These are phyloP conservation scores for Acanthoscelides obtectus DNA, from an alignment of 2,888 invertebrate genomes.

Conservation along the genomic window DNA sequence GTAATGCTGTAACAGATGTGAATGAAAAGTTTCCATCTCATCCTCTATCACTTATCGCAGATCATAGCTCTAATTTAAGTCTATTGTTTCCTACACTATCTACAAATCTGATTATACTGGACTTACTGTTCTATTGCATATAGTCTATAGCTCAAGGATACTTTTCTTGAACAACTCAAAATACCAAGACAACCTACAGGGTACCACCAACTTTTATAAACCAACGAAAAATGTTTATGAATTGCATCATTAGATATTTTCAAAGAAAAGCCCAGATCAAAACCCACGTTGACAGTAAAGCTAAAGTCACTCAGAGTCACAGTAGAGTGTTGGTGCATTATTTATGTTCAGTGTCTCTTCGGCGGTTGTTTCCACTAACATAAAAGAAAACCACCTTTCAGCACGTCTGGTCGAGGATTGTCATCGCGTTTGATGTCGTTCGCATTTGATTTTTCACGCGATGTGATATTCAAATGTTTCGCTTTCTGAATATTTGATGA, in stretches of 20 bases:
- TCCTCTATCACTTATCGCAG: too few relatives aligned
- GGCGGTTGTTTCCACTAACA: not conserved
- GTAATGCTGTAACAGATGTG: too few relatives aligned
- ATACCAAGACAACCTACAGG: too few relatives aligned
- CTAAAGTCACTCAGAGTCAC: not conserved
- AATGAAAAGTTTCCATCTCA: too few relatives aligned
- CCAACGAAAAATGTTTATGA: too few relatives aligned
- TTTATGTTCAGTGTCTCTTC: not conserved
- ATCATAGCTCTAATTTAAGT: too few relatives aligned
- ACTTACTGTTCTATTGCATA: too few relatives aligned
- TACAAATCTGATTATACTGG: too few relatives aligned
- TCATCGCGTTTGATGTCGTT: not conserved
- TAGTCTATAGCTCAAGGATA: too few relatives aligned
- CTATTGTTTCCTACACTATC: too few relatives aligned
- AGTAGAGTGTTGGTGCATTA: not conserved
- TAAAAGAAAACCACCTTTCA: constrained; percentile 2
- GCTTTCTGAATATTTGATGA: not conserved
- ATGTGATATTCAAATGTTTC: not conserved
- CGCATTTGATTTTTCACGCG: not conserved
- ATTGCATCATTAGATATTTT: not conserved
- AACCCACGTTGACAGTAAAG: not conserved
- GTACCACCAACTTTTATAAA: too few relatives aligned
- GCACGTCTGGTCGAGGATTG: not conserved
- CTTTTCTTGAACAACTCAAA: too few relatives aligned
- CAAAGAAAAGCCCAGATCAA: not conserved